phyloP scores from a whole-genome alignment of 2,113 vertebrate species.

The Pavo muticus region DNA sequence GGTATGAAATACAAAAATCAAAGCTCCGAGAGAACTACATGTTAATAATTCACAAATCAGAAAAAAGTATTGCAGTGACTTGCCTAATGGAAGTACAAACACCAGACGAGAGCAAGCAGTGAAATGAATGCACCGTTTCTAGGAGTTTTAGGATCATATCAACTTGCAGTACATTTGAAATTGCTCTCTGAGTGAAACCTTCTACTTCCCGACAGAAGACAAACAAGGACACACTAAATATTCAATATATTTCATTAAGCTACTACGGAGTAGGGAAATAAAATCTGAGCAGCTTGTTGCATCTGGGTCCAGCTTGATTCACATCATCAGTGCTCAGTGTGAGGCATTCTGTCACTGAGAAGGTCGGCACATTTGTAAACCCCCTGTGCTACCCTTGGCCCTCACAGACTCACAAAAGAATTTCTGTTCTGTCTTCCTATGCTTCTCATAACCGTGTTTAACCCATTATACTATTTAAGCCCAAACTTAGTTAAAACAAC shows the following conservation, averaged over 20 bases:
- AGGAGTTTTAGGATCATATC: not conserved
- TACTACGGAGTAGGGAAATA: not conserved
- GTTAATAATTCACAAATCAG: not conserved
- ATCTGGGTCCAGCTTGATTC: not conserved
- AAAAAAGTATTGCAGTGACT: not conserved
- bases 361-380: not conserved
- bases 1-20: not conserved
- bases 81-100: not conserved
- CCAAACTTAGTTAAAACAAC: slow-evolving; percentile 16
- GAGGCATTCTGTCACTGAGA: not conserved
- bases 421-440: not conserved
- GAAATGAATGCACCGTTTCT: not conserved
- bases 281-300: not conserved
- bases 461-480: slow-evolving; percentile 6
- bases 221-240: not conserved
- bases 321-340: not conserved
- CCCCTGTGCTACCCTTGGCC: not conserved
- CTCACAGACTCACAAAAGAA: not conserved
- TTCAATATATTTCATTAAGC: not conserved
- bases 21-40: not conserved
- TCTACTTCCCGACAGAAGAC: not conserved
- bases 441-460: not conserved
- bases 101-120: not conserved
- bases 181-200: not conserved
- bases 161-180: not conserved